Base-by-base conservation (phyloP, 2,797 vertebrate species). In the Geotrypetes seraphini region DNA sequence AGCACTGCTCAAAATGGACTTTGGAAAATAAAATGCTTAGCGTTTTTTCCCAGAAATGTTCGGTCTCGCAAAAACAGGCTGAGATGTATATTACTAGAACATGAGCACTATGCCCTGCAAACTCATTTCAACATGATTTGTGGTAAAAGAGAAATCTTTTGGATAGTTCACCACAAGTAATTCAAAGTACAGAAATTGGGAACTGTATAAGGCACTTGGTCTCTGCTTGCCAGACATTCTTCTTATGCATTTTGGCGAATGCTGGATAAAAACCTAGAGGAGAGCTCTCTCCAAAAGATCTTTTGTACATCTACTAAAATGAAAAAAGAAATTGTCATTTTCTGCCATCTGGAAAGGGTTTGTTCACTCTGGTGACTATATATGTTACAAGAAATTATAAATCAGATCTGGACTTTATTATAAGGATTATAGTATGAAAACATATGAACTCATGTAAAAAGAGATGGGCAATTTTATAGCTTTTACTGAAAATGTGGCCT, bases 171-270 rank as follows among this genome's bases (percentile, higher is more conserved):
- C 39, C 29, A 44, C 11, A 8, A 56, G 41, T 59, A n/a, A n/a
- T n/a, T n/a, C n/a, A n/a, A n/a, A n/a, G n/a, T n/a, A n/a, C n/a
- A n/a, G n/a, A n/a, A n/a, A n/a, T n/a, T n/a, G 50, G 2, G 1
- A 56, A 31, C 21, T 47, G 2, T 19, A 47, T 7, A 40, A 53
- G 45, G 53, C 57, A 52, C 48, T n/a, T 43, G 57, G 60, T 66
- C 66, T 66, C 69, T 67, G 37, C 45, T 41, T 58, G 52, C 46
- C 20, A 32, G 38, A 53, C 60, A 12, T 66, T 63, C 53, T 63
- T 74, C 63, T n/a, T n/a, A n/a, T 50, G 57, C 50, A 39, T 60
- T 51, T n/a, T 21, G 55, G 63, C 65, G 69, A 74, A 63, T 65
- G 66, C 63, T 53, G 35, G 47, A 3, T 66, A 55, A 66, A 61